A percentile compares a stretch with the other conserved stretches of the same genome.
Evolutionary conservation across 2,113 vertebrate species (phyloP).

Genomic region (Burhinus bistriatus): DNA sequence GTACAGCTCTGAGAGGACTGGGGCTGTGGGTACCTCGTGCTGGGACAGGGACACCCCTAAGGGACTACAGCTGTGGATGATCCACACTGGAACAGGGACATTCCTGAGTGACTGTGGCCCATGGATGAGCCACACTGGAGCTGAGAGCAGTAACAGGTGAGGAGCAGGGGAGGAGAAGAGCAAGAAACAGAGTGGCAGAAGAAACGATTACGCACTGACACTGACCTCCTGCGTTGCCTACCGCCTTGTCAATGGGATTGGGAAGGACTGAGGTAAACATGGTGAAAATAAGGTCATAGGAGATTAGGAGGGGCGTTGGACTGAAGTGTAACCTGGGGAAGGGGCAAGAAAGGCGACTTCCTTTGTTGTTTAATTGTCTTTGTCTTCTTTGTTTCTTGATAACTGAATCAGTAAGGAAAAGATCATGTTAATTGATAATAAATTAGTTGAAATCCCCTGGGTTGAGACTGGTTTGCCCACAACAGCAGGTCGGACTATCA

Average conservation of each 20-base stretch:
- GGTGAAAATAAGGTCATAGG: not conserved
- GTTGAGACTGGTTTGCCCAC: no score
- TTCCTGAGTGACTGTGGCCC: not conserved
- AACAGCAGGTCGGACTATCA: no score
- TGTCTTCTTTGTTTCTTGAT: no score
- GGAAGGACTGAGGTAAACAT: not conserved
- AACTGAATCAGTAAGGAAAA: no score
- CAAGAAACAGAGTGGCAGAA: not conserved
- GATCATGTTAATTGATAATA: no score
- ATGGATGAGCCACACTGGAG: not conserved
- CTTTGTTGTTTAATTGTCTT: no score
- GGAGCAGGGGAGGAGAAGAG: not conserved
- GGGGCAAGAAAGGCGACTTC: no score
- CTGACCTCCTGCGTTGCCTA: accelerated
- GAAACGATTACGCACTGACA: not conserved
- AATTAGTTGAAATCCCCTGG: no score
- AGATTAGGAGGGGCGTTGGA: not conserved
- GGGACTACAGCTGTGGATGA: not conserved
- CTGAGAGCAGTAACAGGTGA: not conserved
- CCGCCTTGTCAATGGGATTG: not conserved
- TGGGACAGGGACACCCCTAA: not conserved
- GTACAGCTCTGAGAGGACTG: not conserved
- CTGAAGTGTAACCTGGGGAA: no score
- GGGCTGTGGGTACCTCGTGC: not conserved
- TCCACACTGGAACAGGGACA: not conserved